These are phyloP conservation scores for Epinephelus fuscoguttatus DNA, from an alignment of 2,113 vertebrate species.

Conservation along the genomic window DNA sequence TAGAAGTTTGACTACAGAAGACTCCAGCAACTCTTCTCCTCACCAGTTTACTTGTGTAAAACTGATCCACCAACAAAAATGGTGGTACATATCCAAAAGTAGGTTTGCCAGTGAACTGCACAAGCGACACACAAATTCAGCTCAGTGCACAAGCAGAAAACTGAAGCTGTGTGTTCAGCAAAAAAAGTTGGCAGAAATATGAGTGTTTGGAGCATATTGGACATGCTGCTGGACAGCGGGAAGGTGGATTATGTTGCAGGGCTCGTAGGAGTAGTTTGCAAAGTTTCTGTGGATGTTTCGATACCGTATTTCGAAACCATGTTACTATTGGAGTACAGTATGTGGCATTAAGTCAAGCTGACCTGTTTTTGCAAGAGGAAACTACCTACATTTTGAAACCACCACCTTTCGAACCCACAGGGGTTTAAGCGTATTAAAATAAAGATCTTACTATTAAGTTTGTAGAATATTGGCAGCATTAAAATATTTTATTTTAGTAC, in stretches of 20 bases:
- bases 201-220: not conserved
- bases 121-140: not conserved
- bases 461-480: not conserved
- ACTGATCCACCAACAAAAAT: not conserved
- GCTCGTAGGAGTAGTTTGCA: conserved; percentile 3
- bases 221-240: not conserved
- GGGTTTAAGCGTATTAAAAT: not conserved
- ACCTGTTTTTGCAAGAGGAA: conserved; percentile 5
- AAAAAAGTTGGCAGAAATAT: not conserved
- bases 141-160: conserved; percentile 4
- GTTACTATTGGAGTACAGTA: conserved; percentile 2
- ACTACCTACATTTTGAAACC: not conserved
- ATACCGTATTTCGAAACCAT: conserved; percentile 11
- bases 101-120: not conserved
- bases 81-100: not conserved
- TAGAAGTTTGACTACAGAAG: not conserved
- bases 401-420: not conserved
- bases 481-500: not conserved
- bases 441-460: not conserved
- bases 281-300: not conserved
- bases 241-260: conserved; percentile 23
- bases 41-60: conserved; percentile 9
- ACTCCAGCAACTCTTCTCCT: conserved; percentile 9
- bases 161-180: conserved; percentile 22
- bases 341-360: not conserved